phyloP scores from a whole-genome alignment of 2,888 invertebrate species.

The Branchipolynoe longqiensis region DNA sequence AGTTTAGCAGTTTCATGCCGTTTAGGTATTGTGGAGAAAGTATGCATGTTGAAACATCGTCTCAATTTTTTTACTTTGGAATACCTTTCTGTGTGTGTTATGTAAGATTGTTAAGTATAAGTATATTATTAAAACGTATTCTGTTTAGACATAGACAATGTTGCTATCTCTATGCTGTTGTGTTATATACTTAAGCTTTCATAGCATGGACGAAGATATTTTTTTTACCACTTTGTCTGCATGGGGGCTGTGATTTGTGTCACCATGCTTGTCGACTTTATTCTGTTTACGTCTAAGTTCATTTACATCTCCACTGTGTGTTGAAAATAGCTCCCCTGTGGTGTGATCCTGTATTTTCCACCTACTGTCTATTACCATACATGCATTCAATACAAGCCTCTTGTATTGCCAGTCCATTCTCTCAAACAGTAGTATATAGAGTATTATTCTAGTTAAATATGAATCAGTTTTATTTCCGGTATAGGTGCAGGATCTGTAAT shows the following conservation, averaged over 20 bases:
- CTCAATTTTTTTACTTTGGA: conserved; percentile 6
- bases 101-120: conserved; percentile 22
- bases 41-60: conserved; percentile 39
- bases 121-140: too few relatives aligned
- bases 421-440: too few relatives aligned
- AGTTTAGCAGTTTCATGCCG: not conserved
- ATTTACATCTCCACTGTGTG: too few relatives aligned
- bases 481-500: too few relatives aligned
- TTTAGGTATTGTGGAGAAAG: not conserved
- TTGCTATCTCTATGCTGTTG: conserved; percentile 13
- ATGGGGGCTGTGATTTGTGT: conserved; percentile 29
- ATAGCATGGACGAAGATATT: not conserved
- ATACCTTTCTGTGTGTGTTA: conserved; percentile 1
- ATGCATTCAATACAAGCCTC: too few relatives aligned
- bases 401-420: too few relatives aligned
- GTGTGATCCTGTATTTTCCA: too few relatives aligned
- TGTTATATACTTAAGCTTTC: conserved; percentile 8
- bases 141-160: not conserved
- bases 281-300: too few relatives aligned
- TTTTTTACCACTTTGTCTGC: conserved; percentile 28
- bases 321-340: too few relatives aligned
- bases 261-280: conserved; percentile 17
- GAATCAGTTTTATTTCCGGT: too few relatives aligned
- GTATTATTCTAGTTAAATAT: too few relatives aligned
- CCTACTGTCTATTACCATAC: too few relatives aligned